These are phyloP conservation scores for Formicarius rufipectus DNA, from an alignment of 2,113 vertebrate genomes.

Conservation along the genomic window DNA sequence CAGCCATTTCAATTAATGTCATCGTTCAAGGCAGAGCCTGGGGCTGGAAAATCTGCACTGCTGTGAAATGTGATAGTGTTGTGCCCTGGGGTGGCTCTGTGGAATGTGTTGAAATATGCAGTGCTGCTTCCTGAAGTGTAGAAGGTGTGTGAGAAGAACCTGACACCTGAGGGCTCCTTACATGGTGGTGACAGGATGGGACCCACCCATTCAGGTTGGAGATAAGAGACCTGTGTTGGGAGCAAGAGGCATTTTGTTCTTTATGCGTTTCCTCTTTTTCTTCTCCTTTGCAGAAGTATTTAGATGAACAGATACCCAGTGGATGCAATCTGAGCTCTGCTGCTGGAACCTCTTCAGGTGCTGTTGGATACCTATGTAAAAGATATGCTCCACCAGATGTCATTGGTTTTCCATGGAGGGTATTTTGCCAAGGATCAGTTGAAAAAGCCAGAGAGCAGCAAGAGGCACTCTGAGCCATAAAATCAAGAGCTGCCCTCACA, in stretches of 20 bases:
- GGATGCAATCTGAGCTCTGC: not conserved
- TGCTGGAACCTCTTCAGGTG: not conserved
- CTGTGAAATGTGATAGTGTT: not conserved
- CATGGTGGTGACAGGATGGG: not conserved
- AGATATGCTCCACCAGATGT: not conserved
- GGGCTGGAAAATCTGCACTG: not conserved
- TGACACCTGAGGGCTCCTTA: not conserved
- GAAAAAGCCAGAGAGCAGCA: not conserved
- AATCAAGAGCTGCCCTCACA: not conserved
- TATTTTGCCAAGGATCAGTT: not conserved
- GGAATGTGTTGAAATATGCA: not conserved
- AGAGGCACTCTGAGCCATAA: not conserved
- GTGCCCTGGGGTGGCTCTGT: not conserved
- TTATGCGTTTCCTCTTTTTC: not conserved
- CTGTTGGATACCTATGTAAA: rapidly evolving
- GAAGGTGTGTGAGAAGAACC: not conserved
- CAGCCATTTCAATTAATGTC: not conserved
- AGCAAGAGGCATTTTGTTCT: not conserved
- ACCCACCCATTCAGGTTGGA: not conserved
- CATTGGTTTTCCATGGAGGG: not conserved
- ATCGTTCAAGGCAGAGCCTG: not conserved
- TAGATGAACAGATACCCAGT: not conserved
- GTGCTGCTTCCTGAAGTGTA: not conserved
- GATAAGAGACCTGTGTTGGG: not conserved
- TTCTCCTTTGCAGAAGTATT: not conserved